A percentile compares a stretch with the other conserved stretches of the same genome.
Evolutionary conservation across 2,888 invertebrate genomes (phyloP).

Genomic region (Idaea aversata): DNA sequence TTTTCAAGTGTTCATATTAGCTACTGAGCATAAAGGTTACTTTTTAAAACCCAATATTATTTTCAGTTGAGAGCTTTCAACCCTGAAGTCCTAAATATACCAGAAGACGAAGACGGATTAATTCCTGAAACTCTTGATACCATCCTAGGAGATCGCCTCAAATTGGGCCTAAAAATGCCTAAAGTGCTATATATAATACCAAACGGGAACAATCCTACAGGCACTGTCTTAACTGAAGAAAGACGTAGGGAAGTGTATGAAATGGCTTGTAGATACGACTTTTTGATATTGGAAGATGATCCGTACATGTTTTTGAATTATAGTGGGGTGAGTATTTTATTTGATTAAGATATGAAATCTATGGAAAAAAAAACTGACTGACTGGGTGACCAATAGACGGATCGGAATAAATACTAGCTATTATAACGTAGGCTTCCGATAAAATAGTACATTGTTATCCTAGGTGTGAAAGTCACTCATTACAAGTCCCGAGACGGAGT

Average conservation of each 20-base stretch:
- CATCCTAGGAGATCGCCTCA: conserved; percentile 69
- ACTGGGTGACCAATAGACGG: too few species aligned
- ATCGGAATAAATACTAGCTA: too few species aligned
- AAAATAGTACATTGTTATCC: too few species aligned
- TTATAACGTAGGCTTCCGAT: too few species aligned
- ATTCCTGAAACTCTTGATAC: conserved; percentile 81
- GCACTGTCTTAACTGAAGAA: conserved; percentile 83
- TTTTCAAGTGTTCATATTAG: too few species aligned
- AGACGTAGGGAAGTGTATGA: conserved; percentile 85
- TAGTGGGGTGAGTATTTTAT: conserved; percentile 70
- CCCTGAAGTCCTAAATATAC: conserved; percentile 83
- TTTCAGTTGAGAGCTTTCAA: conserved; percentile 84
- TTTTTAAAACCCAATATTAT: conserved; percentile 7
- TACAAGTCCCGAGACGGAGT: too few species aligned
- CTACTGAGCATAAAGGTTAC: neutral
- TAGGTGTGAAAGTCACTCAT: too few species aligned
- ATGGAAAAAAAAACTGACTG: too few species aligned
- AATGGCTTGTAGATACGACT: conserved; percentile 87
- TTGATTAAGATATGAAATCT: neutral
- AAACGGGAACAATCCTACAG: conserved; percentile 89
- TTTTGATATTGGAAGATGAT: conserved; percentile 90
- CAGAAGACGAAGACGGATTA: conserved; percentile 85
- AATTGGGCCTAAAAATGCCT: conserved; percentile 81
- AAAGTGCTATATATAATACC: conserved; percentile 87
- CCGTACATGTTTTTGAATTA: conserved; percentile 91